A percentile compares a stretch with the other conserved stretches of the same genome.
Conservation (phyloP, 2,113 vertebrate species). For the Pteropus alecto region DNA sequence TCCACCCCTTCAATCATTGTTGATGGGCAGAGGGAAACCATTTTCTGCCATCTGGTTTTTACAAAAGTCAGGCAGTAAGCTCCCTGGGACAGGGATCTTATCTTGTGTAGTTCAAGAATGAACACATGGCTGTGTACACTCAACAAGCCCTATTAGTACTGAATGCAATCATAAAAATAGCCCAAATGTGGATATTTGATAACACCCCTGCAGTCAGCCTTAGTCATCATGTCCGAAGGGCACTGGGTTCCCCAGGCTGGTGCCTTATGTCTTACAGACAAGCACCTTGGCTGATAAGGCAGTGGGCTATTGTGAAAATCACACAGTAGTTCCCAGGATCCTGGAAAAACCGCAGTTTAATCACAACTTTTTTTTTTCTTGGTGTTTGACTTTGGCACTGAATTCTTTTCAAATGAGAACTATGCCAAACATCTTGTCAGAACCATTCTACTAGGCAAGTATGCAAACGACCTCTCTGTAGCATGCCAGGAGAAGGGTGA, state of each 20-base stretch:
- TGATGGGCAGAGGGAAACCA: slow-evolving; percentile 71
- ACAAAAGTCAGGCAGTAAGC: slow-evolving; percentile 59
- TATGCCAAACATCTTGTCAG: slow-evolving; percentile 80
- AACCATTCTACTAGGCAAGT: slow-evolving; percentile 69
- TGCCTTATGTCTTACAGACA: not conserved
- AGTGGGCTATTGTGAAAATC: slow-evolving; percentile 46
- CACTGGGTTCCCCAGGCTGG: not conserved
- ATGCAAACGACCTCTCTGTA: slow-evolving; percentile 67
- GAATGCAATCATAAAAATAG: slow-evolving; percentile 75
- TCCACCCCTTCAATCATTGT: slow-evolving; percentile 68
- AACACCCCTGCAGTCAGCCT: slow-evolving; percentile 21
- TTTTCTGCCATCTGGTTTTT: slow-evolving; percentile 67
- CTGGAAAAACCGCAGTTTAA: slow-evolving; percentile 75
- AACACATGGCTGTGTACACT: slow-evolving; percentile 57
- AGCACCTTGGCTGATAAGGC: not conserved
- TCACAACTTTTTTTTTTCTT: slow-evolving; percentile 72
- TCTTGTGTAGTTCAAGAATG: slow-evolving; percentile 46
- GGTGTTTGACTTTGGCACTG: slow-evolving; percentile 78
- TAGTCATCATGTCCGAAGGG: slow-evolving; percentile 53
- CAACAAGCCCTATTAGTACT: slow-evolving; percentile 56
- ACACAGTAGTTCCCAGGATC: slow-evolving; percentile 80
- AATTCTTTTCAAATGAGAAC: slow-evolving; percentile 78
- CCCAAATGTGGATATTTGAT: slow-evolving; percentile 56
- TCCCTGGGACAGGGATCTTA: slow-evolving; percentile 55
- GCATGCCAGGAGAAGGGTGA: slow-evolving; percentile 65